Conservation (phyloP, 1,140 invertebrate genomes). For the Wiebesia pumilae region DNA sequence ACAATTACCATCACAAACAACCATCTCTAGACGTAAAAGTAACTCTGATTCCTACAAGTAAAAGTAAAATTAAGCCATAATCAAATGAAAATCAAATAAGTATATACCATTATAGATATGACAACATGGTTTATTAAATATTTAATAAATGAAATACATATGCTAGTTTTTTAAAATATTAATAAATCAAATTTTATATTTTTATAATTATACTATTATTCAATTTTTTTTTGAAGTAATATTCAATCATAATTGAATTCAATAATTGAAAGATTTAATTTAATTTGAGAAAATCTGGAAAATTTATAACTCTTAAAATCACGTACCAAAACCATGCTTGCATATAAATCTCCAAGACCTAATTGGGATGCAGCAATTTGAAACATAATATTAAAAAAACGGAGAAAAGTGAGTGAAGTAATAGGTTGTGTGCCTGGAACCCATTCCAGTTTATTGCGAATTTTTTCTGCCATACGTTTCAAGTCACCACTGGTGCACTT, state of each 20-base stretch:
- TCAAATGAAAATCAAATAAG: not conserved
- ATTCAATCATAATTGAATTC: too few relatives aligned
- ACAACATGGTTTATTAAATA: not conserved
- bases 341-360: slow-evolving; percentile 72
- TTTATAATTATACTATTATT: too few relatives aligned
- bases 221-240: too few relatives aligned
- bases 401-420: slow-evolving; percentile 81
- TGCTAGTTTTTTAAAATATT: not conserved
- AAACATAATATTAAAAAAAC: slow-evolving; percentile 79
- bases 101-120: too few relatives aligned
- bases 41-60: slow-evolving; percentile 77
- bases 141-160: too few relatives aligned
- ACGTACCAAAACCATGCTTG: slow-evolving; percentile 66
- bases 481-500: slow-evolving; percentile 85
- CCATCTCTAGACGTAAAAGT: slow-evolving; percentile 81
- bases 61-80: slow-evolving; percentile 26
- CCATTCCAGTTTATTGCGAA: slow-evolving; percentile 82
- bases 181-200: not conserved
- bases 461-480: slow-evolving; percentile 83
- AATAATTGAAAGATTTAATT: not conserved
- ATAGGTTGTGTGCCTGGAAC: slow-evolving; percentile 76
- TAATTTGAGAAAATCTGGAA: not conserved
- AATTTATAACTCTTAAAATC: not conserved
- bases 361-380: slow-evolving; percentile 74
- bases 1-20: slow-evolving; percentile 82